A percentile compares a stretch with the other conserved stretches of the same genome.
Conservation (phyloP, 53 echinoderm and acorn worm species). For the Paracentrotus lividus region DNA sequence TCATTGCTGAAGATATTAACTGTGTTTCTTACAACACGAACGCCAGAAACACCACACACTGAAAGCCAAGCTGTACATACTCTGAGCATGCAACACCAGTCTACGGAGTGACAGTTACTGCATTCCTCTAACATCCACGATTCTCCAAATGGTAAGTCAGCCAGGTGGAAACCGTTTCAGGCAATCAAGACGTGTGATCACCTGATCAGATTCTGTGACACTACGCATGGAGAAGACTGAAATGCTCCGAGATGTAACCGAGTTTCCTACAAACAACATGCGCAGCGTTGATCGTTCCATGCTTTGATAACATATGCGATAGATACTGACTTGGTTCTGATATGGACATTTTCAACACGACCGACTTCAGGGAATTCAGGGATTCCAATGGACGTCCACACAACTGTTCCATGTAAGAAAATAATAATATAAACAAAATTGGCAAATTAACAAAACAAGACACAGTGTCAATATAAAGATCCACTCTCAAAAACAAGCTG, state of each 20-base stretch:
- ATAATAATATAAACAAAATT: background rate
- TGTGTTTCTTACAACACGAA: too few relatives aligned
- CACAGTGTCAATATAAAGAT: too few relatives aligned
- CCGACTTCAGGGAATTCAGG: background rate
- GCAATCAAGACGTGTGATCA: background rate
- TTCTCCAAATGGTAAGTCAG: background rate
- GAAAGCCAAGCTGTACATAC: too few relatives aligned
- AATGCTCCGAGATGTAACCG: background rate
- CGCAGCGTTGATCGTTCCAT: background rate
- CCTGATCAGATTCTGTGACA: background rate
- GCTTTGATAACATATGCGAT: background rate
- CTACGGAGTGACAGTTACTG: background rate
- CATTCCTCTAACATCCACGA: background rate
- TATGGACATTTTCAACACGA: background rate
- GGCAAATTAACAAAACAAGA: too few relatives aligned
- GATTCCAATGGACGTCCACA: background rate
- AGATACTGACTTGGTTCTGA: background rate
- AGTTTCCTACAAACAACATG: background rate
- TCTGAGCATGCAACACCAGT: background rate
- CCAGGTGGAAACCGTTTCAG: background rate
- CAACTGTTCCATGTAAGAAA: background rate
- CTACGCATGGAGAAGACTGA: background rate
- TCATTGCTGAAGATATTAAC: too few relatives aligned
- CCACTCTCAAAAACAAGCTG: too few relatives aligned
- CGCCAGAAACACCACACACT: too few relatives aligned